Base-by-base conservation (phyloP, 2,888 invertebrate genomes). In the Halictus quadricinctus region DNA sequence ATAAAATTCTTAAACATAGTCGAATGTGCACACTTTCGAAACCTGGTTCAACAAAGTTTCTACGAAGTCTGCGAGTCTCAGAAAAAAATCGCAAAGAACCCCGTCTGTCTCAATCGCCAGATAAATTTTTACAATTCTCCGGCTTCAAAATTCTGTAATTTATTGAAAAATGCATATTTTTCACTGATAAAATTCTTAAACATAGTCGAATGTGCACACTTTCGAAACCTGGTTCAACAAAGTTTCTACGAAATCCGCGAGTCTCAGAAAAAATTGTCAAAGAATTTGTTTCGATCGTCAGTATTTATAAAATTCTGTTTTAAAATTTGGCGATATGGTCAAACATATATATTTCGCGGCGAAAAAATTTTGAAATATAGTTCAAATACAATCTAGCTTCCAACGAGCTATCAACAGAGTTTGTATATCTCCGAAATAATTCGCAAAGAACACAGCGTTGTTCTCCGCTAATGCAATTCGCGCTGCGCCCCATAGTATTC, bases 401-500 rank as follows among this genome's bases (percentile, higher is more conserved):
- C 60, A 5, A 15, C 15, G 15, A 13, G 25, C 15, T 64, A 29
- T 64, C 29, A 25, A 15, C 6, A 6, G 15, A 64, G 7, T 64
- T 29, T 64, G 2, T 15, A 25, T 6, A 25, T 15, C 25, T 29
- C 15, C 2, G 60, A 4, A 25, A 25, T 64, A 64, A 64, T 64
- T 64, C 60, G 29, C 60, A 15, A 29, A 25, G 60, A 29, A 64
- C 60, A 15, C 60, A n/a, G 25, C 15, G 60, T 64, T 64, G 60
- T 64, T 15, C 60, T 64, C 60, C 60, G 25, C 15, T 64, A 64
- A 64, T 64, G 25, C 60, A 64, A 64, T 64, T 64, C 60, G 29
- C 60, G 25, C 29, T 25, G 60, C 29, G 13, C 25, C 60, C 60
- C 48, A 50, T 76, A n/a, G 46, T 72, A 70, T 60, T 54, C 76